A percentile compares a stretch with the other conserved stretches of the same genome.
These are phyloP conservation scores for Globicephala melas DNA, from an alignment of 2,113 vertebrate genomes.

Conservation along the genomic window DNA sequence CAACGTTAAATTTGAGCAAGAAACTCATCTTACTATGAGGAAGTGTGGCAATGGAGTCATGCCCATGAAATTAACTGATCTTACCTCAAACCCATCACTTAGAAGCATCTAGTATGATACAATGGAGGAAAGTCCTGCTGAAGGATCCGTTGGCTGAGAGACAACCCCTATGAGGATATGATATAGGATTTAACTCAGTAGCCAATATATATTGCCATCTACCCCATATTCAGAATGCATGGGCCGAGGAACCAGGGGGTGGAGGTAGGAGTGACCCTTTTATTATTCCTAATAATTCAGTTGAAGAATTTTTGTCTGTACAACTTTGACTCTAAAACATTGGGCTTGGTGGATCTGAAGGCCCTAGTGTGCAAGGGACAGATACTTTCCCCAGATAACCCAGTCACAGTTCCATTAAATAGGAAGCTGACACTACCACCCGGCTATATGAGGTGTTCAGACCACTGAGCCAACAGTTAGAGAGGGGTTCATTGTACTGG, in stretches of 20 bases:
- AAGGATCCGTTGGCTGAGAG: neutral
- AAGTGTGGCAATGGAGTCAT: neutral
- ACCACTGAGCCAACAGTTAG: neutral
- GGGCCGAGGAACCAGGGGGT: neutral
- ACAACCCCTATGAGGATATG: neutral
- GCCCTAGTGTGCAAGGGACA: neutral
- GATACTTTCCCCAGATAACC: neutral
- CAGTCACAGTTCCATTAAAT: neutral
- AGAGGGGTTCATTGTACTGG: neutral
- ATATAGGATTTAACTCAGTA: neutral
- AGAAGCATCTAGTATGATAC: neutral
- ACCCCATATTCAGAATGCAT: neutral
- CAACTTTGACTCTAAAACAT: neutral
- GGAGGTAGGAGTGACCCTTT: neutral
- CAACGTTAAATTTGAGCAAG: neutral
- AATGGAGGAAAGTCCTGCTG: neutral
- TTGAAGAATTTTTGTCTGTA: slow-evolving; percentile 1
- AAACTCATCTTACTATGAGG: neutral
- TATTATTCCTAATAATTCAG: neutral
- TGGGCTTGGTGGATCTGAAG: neutral
- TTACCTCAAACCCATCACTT: neutral
- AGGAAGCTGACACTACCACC: neutral
- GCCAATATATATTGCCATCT: neutral
- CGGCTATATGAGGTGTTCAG: neutral
- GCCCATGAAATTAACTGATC: neutral